phyloP scores from a whole-genome alignment of 2,113 vertebrate species.

The Willisornis vidua region DNA sequence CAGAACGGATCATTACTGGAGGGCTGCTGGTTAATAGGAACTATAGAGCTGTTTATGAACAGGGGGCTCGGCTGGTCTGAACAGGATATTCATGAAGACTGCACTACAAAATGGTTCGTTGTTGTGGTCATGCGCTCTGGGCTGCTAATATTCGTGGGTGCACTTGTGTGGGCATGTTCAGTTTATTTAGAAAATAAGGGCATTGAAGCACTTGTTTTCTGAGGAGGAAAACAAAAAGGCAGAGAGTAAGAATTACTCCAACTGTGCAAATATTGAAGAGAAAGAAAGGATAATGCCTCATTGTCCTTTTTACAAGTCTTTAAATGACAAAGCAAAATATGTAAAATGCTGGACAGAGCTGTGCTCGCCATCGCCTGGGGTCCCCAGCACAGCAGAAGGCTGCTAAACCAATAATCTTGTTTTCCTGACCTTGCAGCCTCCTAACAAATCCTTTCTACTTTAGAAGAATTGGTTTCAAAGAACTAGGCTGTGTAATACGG shows the following conservation, averaged over 20 bases:
- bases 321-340: conserved; percentile 46
- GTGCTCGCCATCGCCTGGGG: not conserved
- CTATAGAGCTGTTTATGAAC: conserved; percentile 59
- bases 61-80: conserved; percentile 36
- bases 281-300: conserved; percentile 24
- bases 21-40: conserved; percentile 52
- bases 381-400: conserved; percentile 1
- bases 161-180: conserved; percentile 65
- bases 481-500: conserved; percentile 10
- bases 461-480: conserved; percentile 28
- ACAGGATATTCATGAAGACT: conserved; percentile 59
- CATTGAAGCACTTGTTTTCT: conserved; percentile 65
- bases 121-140: conserved; percentile 58
- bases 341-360: not conserved
- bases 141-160: conserved; percentile 52
- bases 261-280: conserved; percentile 55
- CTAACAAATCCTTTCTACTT: conserved; percentile 49
- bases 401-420: conserved; percentile 49
- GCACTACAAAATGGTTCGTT: conserved; percentile 32
- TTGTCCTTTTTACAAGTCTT: conserved; percentile 34
- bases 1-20: conserved; percentile 22
- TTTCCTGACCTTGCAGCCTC: conserved; percentile 42
- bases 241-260: conserved; percentile 30
- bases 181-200: conserved; percentile 70
- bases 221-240: not conserved